Conservation (phyloP, 1,140 invertebrate species). For the Cherax destructor region DNA sequence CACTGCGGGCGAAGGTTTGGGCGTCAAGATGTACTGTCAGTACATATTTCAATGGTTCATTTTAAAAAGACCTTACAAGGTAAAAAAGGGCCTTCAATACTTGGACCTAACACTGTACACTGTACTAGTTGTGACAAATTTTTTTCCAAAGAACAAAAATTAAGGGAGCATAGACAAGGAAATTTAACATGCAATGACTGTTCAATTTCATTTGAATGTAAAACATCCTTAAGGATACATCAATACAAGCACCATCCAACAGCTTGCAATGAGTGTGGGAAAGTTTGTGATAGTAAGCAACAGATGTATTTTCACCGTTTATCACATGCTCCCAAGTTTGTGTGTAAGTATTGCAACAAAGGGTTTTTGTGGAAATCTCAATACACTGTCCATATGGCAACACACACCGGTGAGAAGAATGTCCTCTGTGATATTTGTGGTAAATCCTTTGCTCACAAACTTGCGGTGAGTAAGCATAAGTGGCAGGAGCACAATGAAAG, state of each 20-base stretch:
- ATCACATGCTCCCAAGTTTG: slow-evolving; percentile 48
- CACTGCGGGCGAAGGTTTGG: slow-evolving; percentile 48
- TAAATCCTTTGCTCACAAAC: slow-evolving; percentile 55
- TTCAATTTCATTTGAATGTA: slow-evolving; percentile 49
- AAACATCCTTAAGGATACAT: slow-evolving; percentile 49
- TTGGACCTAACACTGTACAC: slow-evolving; percentile 34
- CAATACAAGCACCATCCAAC: slow-evolving; percentile 56
- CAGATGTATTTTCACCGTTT: slow-evolving; percentile 61
- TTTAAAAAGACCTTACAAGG: slow-evolving; percentile 26
- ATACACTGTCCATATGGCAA: slow-evolving; percentile 45
- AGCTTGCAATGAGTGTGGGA: slow-evolving; percentile 53
- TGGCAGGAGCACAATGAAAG: slow-evolving; percentile 62
- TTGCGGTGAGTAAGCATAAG: slow-evolving; percentile 54
- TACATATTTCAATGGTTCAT: slow-evolving; percentile 58
- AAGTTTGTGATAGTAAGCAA: slow-evolving; percentile 58
- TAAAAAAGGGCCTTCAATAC: slow-evolving; percentile 32
- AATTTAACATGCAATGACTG: slow-evolving; percentile 45
- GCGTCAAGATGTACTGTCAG: slow-evolving; percentile 52
- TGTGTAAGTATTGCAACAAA: slow-evolving; percentile 56
- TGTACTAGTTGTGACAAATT: slow-evolving; percentile 59
- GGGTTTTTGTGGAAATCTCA: slow-evolving; percentile 58
- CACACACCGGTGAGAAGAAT: slow-evolving; percentile 53
- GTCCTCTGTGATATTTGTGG: slow-evolving; percentile 52
- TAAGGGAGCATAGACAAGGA: slow-evolving; percentile 46
- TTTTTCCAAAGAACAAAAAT: slow-evolving; percentile 50